These are phyloP conservation scores for Paragorgia papillata DNA, from an alignment of 92 coral and sea anemone genomes.

Conservation along the genomic window DNA sequence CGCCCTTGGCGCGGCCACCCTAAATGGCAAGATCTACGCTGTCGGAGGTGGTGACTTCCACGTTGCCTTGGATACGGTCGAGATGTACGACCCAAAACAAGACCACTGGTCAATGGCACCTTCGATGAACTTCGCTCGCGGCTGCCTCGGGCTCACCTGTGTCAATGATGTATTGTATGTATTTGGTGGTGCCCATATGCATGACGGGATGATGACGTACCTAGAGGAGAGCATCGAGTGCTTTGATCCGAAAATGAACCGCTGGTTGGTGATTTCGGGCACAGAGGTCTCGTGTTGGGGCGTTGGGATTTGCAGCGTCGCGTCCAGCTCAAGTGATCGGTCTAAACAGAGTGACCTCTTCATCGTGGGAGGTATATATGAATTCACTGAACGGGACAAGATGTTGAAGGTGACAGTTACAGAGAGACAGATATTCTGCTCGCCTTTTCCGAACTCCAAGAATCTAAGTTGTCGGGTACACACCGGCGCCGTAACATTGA, in stretches of 20 bases:
- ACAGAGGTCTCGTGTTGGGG: slow-evolving; percentile 46
- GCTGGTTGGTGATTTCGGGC: slow-evolving; percentile 67
- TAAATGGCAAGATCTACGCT: slow-evolving; percentile 77
- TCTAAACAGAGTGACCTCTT: slow-evolving; percentile 34
- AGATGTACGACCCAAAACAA: slow-evolving; percentile 53
- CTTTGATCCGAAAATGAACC: slow-evolving; percentile 51
- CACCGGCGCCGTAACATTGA: slow-evolving; percentile 29
- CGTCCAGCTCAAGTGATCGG: neutral
- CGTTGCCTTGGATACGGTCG: slow-evolving; percentile 57
- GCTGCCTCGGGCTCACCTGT: slow-evolving; percentile 75
- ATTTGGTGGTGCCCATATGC: slow-evolving; percentile 65
- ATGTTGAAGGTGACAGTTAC: slow-evolving; percentile 34
- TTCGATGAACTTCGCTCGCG: slow-evolving; percentile 59
- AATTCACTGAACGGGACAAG: slow-evolving; percentile 38
- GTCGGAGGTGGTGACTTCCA: slow-evolving; percentile 77
- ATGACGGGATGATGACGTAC: slow-evolving; percentile 50
- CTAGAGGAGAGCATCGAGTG: slow-evolving; percentile 65
- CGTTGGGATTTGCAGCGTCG: slow-evolving; percentile 40
- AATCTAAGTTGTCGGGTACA: slow-evolving; percentile 30
- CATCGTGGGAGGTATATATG: slow-evolving; percentile 42
- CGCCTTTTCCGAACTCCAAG: slow-evolving; percentile 24
- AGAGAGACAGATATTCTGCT: slow-evolving; percentile 34
- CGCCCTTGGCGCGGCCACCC: slow-evolving; percentile 88
- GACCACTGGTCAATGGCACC: slow-evolving; percentile 57
- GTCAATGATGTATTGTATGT: slow-evolving; percentile 71